Conservation (phyloP, 2,113 vertebrate genomes). For the Cranoglanis bouderius region DNA sequence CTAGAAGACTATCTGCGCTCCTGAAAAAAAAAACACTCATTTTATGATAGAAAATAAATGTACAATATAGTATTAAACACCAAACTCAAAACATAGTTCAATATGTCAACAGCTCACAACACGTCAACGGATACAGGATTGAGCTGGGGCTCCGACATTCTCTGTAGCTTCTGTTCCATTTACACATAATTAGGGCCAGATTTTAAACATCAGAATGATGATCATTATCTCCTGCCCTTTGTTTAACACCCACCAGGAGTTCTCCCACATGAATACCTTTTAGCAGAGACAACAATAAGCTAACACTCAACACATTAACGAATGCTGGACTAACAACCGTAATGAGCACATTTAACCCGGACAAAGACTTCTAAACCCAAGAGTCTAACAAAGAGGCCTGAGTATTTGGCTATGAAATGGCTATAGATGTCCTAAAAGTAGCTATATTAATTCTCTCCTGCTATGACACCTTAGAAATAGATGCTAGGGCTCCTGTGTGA, state of each 20-base stretch:
- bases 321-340: slow-evolving; percentile 26
- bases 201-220: slow-evolving; percentile 35
- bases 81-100: slow-evolving; percentile 7
- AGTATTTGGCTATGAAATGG: slow-evolving; percentile 10
- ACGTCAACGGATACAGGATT: neutral
- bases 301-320: slow-evolving; percentile 39
- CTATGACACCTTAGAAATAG: neutral
- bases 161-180: slow-evolving; percentile 27
- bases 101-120: neutral
- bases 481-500: neutral
- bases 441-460: neutral
- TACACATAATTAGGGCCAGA: slow-evolving; percentile 46
- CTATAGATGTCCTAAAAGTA: slow-evolving; percentile 26
- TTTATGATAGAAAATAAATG: slow-evolving; percentile 18
- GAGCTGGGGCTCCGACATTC: neutral
- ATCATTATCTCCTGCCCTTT: slow-evolving; percentile 46
- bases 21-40: neutral
- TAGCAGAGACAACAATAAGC: slow-evolving; percentile 25
- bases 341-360: slow-evolving; percentile 43
- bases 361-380: slow-evolving; percentile 37
- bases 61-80: neutral
- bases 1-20: neutral
- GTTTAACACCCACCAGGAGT: slow-evolving; percentile 38
- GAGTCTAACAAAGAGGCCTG: slow-evolving; percentile 19
- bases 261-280: slow-evolving; percentile 44